A percentile compares a stretch with the other conserved stretches of the same genome.
phyloP scores from a whole-genome alignment of 2,797 vertebrate species.

The Thamnophis elegans region DNA sequence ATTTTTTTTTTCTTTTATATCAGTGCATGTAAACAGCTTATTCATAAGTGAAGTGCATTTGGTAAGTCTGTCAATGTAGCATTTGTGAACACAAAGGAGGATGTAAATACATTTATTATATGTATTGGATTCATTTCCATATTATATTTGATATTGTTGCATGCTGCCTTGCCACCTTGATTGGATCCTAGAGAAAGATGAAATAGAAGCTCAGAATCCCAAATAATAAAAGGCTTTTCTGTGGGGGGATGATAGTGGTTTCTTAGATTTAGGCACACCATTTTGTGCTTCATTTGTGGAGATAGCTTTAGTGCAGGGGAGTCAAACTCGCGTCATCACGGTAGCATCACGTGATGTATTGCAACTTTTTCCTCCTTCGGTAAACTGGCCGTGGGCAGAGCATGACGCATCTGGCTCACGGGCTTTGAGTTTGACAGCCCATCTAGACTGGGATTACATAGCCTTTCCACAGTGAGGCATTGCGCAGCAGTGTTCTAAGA shows the following conservation, averaged over 20 bases:
- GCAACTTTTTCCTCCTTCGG: too few relatives aligned
- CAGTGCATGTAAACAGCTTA: not conserved
- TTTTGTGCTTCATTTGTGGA: not conserved
- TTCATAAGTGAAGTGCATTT: not conserved
- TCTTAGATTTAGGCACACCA: not conserved
- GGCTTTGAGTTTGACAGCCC: too few relatives aligned
- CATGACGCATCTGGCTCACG: fast-evolving
- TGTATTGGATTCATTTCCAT: not conserved
- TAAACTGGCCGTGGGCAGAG: too few relatives aligned
- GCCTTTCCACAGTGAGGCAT: not conserved
- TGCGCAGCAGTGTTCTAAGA: not conserved
- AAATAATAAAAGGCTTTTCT: not conserved
- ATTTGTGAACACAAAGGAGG: not conserved
- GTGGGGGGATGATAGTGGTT: not conserved
- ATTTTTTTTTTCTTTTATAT: not conserved
- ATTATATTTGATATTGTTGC: not conserved
- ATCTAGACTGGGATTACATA: not conserved
- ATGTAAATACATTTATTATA: not conserved
- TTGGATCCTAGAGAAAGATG: not conserved
- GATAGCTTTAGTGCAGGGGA: too few relatives aligned
- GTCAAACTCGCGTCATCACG: too few relatives aligned
- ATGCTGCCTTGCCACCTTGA: not conserved
- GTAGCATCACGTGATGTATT: too few relatives aligned
- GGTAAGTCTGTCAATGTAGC: not conserved
- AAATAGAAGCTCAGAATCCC: not conserved